Evolutionary conservation across 1,140 invertebrate genomes (phyloP).

Genomic region (Harpegnathos saltator): DNA sequence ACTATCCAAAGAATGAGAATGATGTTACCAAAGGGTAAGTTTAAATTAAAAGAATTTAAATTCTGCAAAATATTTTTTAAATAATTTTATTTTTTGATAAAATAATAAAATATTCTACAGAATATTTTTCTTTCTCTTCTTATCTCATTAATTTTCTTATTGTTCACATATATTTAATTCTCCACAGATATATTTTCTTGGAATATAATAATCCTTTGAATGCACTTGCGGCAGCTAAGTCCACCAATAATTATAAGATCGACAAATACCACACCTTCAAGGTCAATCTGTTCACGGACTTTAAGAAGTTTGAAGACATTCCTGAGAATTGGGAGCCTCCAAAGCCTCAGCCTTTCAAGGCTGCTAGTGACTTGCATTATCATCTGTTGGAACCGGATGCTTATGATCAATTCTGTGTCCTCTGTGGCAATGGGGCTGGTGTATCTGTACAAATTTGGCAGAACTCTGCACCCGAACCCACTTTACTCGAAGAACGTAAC

Average conservation of each 20-base stretch:
- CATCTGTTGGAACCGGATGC: conserved; percentile 97
- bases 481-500: conserved; percentile 92
- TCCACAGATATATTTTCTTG: conserved; percentile 94
- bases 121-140: background rate
- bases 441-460: conserved; percentile 95
- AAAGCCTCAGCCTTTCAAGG: conserved; percentile 93
- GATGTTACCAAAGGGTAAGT: conserved; percentile 95
- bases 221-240: conserved; percentile 94
- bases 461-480: conserved; percentile 95
- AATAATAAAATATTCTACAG: background rate
- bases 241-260: conserved; percentile 96
- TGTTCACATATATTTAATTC: conserved; percentile 58
- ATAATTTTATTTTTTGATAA: background rate
- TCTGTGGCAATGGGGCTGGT: conserved; percentile 91
- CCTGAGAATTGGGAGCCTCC: conserved; percentile 97
- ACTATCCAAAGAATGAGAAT: conserved; percentile 93
- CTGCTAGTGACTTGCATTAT: conserved; percentile 95
- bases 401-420: conserved; percentile 97
- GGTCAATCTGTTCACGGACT: conserved; percentile 98
- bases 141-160: background rate
- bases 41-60: background rate
- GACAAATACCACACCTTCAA: conserved; percentile 98
- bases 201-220: conserved; percentile 94
- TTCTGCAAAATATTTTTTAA: background rate
- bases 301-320: conserved; percentile 97